phyloP scores from a whole-genome alignment of 1,140 invertebrate genomes.

The Tachypleus tridentatus region DNA sequence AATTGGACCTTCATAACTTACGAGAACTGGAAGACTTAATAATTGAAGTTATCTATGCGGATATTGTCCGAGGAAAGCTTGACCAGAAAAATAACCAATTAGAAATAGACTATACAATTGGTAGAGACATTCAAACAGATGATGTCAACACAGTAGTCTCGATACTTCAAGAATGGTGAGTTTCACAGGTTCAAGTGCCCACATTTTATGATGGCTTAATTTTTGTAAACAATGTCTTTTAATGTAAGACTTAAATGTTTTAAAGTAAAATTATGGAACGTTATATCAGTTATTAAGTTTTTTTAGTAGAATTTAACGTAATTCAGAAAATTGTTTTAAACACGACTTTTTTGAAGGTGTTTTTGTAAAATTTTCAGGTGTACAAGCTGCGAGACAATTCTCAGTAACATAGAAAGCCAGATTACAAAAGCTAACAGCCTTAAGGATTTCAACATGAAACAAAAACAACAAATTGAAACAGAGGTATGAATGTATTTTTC shows the following conservation, averaged over 20 bases:
- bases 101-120: constrained; percentile 87
- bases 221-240: too few species aligned
- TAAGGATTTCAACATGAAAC: constrained; percentile 63
- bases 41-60: constrained; percentile 93
- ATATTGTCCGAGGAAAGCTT: constrained; percentile 91
- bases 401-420: constrained; percentile 77
- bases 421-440: constrained; percentile 72
- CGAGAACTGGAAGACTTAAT: constrained; percentile 91
- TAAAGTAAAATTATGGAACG: too few species aligned
- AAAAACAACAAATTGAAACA: constrained; percentile 70
- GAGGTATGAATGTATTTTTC: constrained; percentile 46
- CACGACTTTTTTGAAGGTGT: neutral
- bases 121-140: constrained; percentile 67
- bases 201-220: too few species aligned
- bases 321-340: too few species aligned
- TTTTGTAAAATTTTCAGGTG: constrained; percentile 41
- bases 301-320: too few species aligned
- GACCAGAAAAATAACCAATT: constrained; percentile 88
- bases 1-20: constrained; percentile 83
- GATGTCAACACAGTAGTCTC: constrained; percentile 61
- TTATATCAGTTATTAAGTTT: too few species aligned
- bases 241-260: too few species aligned
- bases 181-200: too few species aligned
- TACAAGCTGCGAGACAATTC: constrained; percentile 74
- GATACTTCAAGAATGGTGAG: constrained; percentile 65